Conservation (phyloP, 2,113 vertebrate genomes). For the Siniperca chuatsi region DNA sequence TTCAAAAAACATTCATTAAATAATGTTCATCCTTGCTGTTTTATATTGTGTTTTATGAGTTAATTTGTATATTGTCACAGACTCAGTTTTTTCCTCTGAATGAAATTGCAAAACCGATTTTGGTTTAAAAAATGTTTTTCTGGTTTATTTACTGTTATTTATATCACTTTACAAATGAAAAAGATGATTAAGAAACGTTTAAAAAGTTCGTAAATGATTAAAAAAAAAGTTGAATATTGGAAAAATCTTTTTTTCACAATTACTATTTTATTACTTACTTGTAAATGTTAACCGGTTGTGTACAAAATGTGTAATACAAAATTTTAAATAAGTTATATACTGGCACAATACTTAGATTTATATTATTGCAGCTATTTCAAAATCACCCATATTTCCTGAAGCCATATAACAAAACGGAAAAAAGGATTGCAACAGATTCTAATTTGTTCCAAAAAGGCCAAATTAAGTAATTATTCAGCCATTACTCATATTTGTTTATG, state of each 20-base stretch:
- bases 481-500: neutral
- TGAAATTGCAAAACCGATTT: neutral
- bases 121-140: neutral
- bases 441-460: neutral
- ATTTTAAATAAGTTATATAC: neutral
- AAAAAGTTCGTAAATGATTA: neutral
- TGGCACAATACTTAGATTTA: neutral
- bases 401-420: neutral
- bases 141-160: neutral
- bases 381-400: neutral
- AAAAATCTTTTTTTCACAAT: neutral
- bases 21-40: conserved; percentile 3
- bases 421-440: neutral
- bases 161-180: neutral
- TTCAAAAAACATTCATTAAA: neutral
- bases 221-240: neutral
- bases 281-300: neutral
- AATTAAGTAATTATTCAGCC: neutral
- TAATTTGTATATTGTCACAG: conserved; percentile 26
- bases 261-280: neutral
- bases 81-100: conserved; percentile 12
- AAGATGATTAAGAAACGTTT: neutral
- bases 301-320: neutral
- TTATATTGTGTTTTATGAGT: neutral
- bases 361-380: neutral